phyloP scores from a whole-genome alignment of 2,113 vertebrate genomes.

The Anguilla rostrata region DNA sequence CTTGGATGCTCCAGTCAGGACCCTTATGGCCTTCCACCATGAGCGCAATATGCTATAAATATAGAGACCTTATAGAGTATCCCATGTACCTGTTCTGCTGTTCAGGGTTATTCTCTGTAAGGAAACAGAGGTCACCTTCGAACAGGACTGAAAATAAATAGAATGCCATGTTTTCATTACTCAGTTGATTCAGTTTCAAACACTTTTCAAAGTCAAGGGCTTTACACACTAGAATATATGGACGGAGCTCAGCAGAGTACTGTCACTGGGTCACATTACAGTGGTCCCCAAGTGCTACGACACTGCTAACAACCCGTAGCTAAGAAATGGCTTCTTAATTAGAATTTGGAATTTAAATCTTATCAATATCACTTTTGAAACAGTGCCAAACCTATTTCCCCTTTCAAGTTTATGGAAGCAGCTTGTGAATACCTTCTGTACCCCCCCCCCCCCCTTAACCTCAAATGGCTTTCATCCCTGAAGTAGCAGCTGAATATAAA shows the following conservation, averaged over 20 bases:
- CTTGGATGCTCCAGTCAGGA: not conserved
- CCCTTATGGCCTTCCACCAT: not conserved
- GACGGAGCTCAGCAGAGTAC: not conserved
- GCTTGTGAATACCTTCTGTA: not conserved
- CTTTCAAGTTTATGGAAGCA: not conserved
- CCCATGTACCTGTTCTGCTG: not conserved
- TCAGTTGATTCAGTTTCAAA: not conserved
- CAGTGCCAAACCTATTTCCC: not conserved
- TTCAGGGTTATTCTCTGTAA: not conserved
- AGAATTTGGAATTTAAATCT: not conserved
- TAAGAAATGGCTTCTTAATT: conserved; percentile 1
- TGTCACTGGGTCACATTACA: not conserved
- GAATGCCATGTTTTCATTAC: not conserved
- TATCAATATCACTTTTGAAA: not conserved
- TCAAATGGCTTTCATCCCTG: not conserved
- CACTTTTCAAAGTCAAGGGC: conserved; percentile 11
- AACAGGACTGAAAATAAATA: not conserved
- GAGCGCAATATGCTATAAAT: not conserved
- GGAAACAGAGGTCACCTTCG: not conserved
- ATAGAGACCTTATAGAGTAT: not conserved
- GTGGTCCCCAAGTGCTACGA: not conserved
- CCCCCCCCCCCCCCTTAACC: not conserved
- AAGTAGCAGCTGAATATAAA: not conserved
- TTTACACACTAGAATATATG: not conserved
- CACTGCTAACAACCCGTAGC: not conserved